phyloP scores from a whole-genome alignment of 2,113 vertebrate species.

The Cyrtonyx montezumae region DNA sequence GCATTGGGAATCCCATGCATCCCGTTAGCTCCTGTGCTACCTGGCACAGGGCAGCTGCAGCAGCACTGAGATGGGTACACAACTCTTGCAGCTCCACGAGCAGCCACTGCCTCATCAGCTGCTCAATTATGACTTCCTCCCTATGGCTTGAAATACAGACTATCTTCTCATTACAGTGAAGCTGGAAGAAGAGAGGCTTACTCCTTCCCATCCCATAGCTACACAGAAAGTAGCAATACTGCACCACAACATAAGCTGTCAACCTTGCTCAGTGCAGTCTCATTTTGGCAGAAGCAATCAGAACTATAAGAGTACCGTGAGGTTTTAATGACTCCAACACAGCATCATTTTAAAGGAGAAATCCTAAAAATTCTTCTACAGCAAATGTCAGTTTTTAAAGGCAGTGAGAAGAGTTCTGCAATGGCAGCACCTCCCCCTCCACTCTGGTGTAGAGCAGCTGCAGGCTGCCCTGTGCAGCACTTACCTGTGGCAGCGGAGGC shows the following conservation, averaged over 20 bases:
- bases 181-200: neutral
- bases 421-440: neutral
- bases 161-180: neutral
- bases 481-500: neutral
- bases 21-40: neutral
- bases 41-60: rapidly evolving
- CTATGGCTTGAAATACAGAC: neutral
- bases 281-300: neutral
- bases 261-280: neutral
- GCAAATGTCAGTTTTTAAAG: neutral
- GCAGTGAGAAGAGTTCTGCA: neutral
- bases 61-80: rapidly evolving
- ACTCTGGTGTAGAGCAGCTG: neutral
- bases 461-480: neutral
- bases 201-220: neutral
- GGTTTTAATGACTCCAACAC: neutral
- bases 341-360: neutral
- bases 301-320: rapidly evolving
- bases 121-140: neutral
- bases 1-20: neutral
- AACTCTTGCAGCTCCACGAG: neutral
- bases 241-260: rapidly evolving
- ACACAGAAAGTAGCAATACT: neutral
- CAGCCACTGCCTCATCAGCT: neutral
- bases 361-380: neutral